Conservation (phyloP, 2,113 vertebrate species). For the Clarias magur region DNA sequence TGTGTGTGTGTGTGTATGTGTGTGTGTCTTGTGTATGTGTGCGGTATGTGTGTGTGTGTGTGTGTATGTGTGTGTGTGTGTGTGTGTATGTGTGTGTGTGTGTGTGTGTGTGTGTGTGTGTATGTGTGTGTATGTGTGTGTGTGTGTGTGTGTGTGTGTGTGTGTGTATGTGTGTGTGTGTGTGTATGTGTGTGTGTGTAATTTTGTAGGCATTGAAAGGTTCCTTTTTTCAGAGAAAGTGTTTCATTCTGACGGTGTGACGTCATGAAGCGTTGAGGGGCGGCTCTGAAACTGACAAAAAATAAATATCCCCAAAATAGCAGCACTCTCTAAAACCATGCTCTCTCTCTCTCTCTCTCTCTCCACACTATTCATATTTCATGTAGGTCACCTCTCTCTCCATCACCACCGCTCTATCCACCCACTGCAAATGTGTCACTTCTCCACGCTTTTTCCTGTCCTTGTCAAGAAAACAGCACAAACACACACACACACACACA, state of each 20-base stretch:
- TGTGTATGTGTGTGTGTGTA: neutral
- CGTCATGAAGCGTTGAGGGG: constrained; percentile 45
- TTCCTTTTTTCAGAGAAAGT: neutral
- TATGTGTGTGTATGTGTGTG: no score
- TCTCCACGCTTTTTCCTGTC: constrained; percentile 23
- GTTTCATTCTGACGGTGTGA: neutral
- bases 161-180: neutral
- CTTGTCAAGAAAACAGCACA: constrained; percentile 7
- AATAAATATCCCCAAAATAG: constrained; percentile 69
- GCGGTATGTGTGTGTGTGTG: neutral
- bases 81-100: no score
- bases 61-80: neutral
- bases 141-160: no score
- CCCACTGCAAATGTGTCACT: constrained; percentile 39
- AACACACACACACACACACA: constrained; percentile 30
- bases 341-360: constrained; percentile 25
- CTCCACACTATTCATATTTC: neutral
- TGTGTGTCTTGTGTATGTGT: no score
- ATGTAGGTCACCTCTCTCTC: constrained; percentile 42
- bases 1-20: neutral
- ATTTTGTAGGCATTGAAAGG: neutral
- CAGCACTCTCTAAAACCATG: constrained; percentile 29
- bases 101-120: no score
- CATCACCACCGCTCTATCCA: constrained; percentile 36
- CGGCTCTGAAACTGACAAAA: constrained; percentile 50